These are phyloP conservation scores for Boloria selene DNA, from an alignment of 2,888 invertebrate genomes.

Conservation along the genomic window DNA sequence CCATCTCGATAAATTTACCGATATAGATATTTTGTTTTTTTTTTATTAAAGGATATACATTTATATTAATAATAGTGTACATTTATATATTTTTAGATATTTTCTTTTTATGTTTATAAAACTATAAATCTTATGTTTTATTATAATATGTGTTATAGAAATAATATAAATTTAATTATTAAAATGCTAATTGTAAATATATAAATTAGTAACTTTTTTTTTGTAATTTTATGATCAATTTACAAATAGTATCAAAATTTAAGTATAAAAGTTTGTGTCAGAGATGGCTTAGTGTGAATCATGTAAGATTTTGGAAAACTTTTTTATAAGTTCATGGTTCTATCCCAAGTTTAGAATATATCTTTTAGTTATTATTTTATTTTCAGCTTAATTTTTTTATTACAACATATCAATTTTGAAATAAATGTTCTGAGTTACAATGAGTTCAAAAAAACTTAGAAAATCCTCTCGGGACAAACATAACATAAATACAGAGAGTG, in stretches of 20 bases:
- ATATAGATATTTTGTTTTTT: not conserved
- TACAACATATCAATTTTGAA: slow-evolving; percentile 36
- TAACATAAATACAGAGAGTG: slow-evolving; percentile 40
- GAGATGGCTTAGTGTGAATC: slow-evolving; percentile 20
- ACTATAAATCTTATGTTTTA: not conserved
- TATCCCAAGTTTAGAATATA: slow-evolving; percentile 26
- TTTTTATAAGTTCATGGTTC: slow-evolving; percentile 38
- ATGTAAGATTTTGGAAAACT: not conserved
- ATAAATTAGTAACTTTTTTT: slow-evolving; percentile 25
- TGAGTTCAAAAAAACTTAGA: slow-evolving; percentile 39
- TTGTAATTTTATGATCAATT: slow-evolving; percentile 13
- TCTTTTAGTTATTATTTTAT: slow-evolving; percentile 22
- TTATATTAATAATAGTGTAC: not conserved
- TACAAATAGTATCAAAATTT: slow-evolving; percentile 26
- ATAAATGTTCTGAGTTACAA: slow-evolving; percentile 28
- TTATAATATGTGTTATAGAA: not conserved
- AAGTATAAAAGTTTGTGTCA: accelerated
- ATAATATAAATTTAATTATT: not conserved
- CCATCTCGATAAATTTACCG: not conserved
- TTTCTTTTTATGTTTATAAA: slow-evolving; percentile 18
- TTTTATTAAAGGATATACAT: no score
- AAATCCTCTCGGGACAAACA: slow-evolving; percentile 27
- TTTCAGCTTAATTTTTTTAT: slow-evolving; percentile 23
- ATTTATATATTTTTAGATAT: slow-evolving; percentile 25
- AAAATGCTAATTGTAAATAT: not conserved